A percentile compares a stretch with the other conserved stretches of the same genome.
Conservation (phyloP, 2,113 vertebrate species). For the Phoenicopterus ruber region DNA sequence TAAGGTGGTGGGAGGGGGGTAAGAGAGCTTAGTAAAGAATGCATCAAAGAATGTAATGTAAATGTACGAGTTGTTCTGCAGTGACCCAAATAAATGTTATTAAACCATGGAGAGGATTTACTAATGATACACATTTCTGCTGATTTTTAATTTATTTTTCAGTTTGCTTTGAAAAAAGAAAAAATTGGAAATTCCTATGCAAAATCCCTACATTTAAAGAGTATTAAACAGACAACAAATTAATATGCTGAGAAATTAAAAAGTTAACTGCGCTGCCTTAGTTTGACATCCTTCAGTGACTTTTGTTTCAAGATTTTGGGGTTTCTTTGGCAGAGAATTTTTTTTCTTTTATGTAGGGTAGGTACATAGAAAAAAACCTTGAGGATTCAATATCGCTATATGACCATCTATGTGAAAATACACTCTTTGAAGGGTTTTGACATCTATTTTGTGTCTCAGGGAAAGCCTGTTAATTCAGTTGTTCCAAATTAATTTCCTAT, state of each 20-base stretch:
- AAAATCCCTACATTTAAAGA: not conserved
- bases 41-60: not conserved
- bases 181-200: not conserved
- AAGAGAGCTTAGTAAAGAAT: not conserved
- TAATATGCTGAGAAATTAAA: not conserved
- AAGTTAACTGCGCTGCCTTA: not conserved
- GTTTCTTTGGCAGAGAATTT: not conserved
- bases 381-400: not conserved
- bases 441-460: not conserved
- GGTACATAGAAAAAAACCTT: not conserved
- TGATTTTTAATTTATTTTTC: not conserved
- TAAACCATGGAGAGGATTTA: not conserved
- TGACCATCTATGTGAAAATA: not conserved
- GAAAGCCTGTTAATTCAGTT: not conserved
- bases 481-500: not conserved
- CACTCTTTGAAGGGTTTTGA: not conserved
- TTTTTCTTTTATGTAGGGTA: not conserved
- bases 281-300: not conserved
- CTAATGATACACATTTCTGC: not conserved
- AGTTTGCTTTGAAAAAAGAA: not conserved
- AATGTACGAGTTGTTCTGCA: not conserved
- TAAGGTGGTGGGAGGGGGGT: too few species aligned
- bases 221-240: not conserved
- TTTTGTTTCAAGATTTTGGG: not conserved
- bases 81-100: not conserved